Evolutionary conservation across 2,797 vertebrate species (phyloP), one percentile per base, ranked within the genome.

Genomic region (Acridotheres tristis): DNA sequence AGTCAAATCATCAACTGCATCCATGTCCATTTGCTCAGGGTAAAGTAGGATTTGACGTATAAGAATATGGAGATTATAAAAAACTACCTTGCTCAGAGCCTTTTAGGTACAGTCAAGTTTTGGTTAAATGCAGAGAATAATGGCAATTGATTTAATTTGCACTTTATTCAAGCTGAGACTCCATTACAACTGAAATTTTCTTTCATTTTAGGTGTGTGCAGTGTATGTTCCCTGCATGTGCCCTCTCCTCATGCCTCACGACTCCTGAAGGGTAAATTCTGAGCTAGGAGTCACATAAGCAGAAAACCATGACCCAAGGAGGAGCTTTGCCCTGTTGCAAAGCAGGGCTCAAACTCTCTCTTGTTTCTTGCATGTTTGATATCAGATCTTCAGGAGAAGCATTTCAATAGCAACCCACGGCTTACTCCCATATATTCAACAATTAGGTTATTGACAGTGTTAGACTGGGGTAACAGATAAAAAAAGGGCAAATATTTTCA

Each of bases 381-480:
- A 95, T 79, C 88, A 89, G 88, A 63, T 75, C 93, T 83, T 94
- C 69, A 86, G 85, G 79, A 43, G 76, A 77, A 88, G 32, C 48
- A 73, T 92, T 94, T 93, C 85, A 92, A 81, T 30, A 78, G 88
- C 48, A 92, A 73, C 76, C 47, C 62, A 84, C 36, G 57, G 50
- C 73, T 95, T 76, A 90, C 83, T 96, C 95, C 89, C 77, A 79
- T 93, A 79, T 86, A 91, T 93, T 94, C 80, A 90, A 95, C 83
- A 93, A 77, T 91, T 34, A 80, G n/a, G 51, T 90, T 94, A 86
- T 72, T 85, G 69, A 69, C 76, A 78, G 53, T 57, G 51, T 75
- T 85, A 81, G 50, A 50, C 43, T 75, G 69, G 47, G 5, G 45
- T 74, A 91, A 53, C 30, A 76, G 89, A 92, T 86, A 40, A 91